Evolutionary conservation across 2,888 invertebrate genomes (phyloP), one percentile per base, ranked within the genome.

Genomic region (Parthenolecanium corni): DNA sequence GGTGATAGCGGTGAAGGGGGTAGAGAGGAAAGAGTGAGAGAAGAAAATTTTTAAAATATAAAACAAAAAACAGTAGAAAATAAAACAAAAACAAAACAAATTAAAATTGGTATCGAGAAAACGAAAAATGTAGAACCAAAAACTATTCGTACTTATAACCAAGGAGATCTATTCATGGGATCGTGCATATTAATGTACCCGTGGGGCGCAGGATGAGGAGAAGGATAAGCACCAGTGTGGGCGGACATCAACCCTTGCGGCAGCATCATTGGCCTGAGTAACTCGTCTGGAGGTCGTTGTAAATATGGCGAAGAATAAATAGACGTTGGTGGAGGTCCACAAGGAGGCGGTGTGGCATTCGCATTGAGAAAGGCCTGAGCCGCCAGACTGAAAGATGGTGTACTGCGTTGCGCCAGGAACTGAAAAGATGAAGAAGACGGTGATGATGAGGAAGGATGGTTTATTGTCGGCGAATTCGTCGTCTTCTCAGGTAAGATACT

Each of bases 291-390:
- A 64, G 78, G 79, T 14, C 79, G 74, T 61, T 82, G 81, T 66
- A 86, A 72, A 73, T 85, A 85, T 71, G 85, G 85, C 70, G 85
- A 85, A 71, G 86, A 86, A 61, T 69, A 69, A 16, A 65, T 67
- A 62, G 64, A 66, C 64, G 57, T 66, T 51, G 64, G 67, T 9
- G 31, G 31, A 31, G 31, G 31, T 6, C 31, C 31, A 64, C 61
- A 67, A 64, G 57, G 66, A 52, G 64, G 65, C 31, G 66, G 65
- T 61, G 64, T 65, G 58, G 80, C 78, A 5, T 82, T 75, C 69
- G 83, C 82, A 67, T 82, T 76, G 49, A 78, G 72, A 25, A 75
- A 74, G 2, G 76, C 73, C 68, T 78, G 78, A 73, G 70, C 71
- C 53, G 73, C 72, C 16, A 72, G 70, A 16, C 72, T 75, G 65